Conservation (phyloP, 1,140 invertebrate genomes). For the Lepidostoma basale region DNA sequence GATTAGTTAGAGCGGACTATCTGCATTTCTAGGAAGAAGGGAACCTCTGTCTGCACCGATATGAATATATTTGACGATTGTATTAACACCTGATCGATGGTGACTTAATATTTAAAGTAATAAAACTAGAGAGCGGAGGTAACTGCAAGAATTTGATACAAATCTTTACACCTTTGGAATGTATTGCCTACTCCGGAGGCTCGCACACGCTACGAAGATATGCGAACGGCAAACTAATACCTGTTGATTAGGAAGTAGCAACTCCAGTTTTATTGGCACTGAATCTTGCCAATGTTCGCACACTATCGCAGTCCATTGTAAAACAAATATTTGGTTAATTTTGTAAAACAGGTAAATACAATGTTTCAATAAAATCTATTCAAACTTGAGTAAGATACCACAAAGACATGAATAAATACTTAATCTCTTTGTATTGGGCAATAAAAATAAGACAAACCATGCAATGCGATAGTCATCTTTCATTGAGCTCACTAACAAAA, state of each 20-base stretch:
- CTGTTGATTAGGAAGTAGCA: neutral
- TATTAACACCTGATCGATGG: too few relatives aligned
- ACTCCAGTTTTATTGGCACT: neutral
- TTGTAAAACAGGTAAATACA: neutral
- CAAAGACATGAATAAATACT: neutral
- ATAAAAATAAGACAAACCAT: neutral
- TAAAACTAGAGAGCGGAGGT: constrained; percentile 24
- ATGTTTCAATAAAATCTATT: neutral
- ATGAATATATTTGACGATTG: too few relatives aligned
- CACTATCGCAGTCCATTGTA: neutral
- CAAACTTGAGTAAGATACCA: neutral
- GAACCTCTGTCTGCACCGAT: too few relatives aligned
- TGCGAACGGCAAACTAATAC: neutral
- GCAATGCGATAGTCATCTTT: neutral
- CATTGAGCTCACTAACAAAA: too few relatives aligned
- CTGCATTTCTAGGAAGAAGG: too few relatives aligned
- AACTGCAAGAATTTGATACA: constrained; percentile 36
- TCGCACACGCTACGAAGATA: neutral
- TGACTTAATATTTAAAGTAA: too few relatives aligned
- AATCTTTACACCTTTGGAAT: constrained; percentile 39
- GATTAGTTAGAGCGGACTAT: too few relatives aligned
- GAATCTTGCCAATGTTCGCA: neutral
- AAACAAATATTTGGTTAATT: neutral
- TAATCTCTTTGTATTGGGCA: neutral
- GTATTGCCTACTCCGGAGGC: constrained; percentile 22